A percentile compares a stretch with the other conserved stretches of the same genome.
These are phyloP conservation scores for Leptodactylus fuscus DNA, from an alignment of 2,113 vertebrate genomes.

Conservation along the genomic window DNA sequence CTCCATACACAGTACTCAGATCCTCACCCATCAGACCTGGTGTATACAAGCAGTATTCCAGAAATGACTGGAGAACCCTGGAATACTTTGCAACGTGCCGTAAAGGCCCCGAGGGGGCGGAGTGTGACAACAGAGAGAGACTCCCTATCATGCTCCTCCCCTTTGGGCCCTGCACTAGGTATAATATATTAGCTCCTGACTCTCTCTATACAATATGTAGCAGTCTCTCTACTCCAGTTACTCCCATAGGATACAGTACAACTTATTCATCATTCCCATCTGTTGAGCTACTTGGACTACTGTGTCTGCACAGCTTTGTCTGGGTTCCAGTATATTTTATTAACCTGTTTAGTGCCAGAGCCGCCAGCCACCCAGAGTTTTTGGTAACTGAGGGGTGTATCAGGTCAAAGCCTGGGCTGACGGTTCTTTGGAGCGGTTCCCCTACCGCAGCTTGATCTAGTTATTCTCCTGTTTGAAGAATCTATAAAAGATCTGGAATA, in stretches of 20 bases:
- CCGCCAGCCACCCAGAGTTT: neutral
- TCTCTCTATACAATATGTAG: no score
- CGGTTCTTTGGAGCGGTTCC: neutral
- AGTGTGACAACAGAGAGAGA: no score
- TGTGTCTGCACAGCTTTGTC: neutral
- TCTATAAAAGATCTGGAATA: conserved; percentile 1
- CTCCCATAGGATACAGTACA: neutral
- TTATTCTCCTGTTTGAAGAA: neutral
- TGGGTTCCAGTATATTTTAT: neutral
- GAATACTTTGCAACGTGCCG: no score
- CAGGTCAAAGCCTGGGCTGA: neutral
- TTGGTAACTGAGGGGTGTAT: neutral
- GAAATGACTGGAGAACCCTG: no score
- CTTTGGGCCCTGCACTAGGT: no score
- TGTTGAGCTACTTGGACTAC: conserved; percentile 29
- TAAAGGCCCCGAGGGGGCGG: no score
- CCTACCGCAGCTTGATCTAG: conserved; percentile 19
- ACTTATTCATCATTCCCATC: conserved; percentile 18
- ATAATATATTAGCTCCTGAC: neutral
- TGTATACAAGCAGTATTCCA: no score
- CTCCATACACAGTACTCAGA: no score
- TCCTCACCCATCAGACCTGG: no score
- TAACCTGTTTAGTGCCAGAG: neutral
- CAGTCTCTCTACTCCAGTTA: neutral
- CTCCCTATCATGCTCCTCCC: no score